These are phyloP conservation scores for Spilosoma lubricipeda DNA, from an alignment of 2,888 invertebrate genomes.

Conservation along the genomic window DNA sequence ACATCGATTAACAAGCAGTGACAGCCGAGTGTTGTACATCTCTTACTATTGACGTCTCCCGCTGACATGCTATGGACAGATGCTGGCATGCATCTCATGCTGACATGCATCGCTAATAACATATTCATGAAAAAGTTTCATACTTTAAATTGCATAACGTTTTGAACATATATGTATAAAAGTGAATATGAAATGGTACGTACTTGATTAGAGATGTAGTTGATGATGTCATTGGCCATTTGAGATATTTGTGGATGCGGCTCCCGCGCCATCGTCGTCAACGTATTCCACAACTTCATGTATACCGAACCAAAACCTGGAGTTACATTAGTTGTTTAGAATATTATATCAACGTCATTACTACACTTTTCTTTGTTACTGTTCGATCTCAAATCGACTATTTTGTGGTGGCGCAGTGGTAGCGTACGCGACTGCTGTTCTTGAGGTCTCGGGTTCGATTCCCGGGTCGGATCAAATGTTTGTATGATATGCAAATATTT, in stretches of 20 bases:
- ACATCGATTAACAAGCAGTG: neutral
- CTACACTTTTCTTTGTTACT: no score
- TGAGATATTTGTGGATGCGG: slow-evolving; percentile 94
- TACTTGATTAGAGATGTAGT: slow-evolving; percentile 92
- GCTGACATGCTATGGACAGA: neutral
- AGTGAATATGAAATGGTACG: neutral
- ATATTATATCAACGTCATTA: no score
- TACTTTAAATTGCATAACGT: neutral
- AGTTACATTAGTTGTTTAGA: neutral
- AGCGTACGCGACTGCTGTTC: no score
- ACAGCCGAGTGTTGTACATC: neutral
- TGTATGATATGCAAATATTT: no score
- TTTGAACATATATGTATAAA: neutral
- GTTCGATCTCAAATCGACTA: no score
- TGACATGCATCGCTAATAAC: no score
- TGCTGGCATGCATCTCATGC: neutral
- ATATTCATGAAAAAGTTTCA: no score
- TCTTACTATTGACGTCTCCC: neutral
- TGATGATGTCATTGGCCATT: slow-evolving; percentile 92
- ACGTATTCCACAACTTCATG: slow-evolving; percentile 94
- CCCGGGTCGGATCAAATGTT: no score
- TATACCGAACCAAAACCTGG: slow-evolving; percentile 91
- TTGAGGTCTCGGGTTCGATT: no score
- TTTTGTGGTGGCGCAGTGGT: no score
- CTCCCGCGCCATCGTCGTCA: slow-evolving; percentile 93